Evolutionary conservation across 2,797 vertebrate genomes (phyloP).

Genomic region (Protonibea diacanthus): DNA sequence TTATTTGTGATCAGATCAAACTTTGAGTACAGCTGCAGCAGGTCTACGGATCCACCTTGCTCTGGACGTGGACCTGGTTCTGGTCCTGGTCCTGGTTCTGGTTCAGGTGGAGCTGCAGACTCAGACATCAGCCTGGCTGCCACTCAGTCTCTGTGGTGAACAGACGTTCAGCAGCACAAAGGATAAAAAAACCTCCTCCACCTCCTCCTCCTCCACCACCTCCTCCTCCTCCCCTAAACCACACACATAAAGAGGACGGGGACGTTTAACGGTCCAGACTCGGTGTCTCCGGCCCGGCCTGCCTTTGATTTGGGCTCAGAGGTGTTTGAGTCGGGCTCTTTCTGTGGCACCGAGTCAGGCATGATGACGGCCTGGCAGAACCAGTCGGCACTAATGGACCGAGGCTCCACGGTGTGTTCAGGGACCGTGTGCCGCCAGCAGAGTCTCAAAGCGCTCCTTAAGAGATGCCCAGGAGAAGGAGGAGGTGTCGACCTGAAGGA

Average conservation of each 20-base stretch:
- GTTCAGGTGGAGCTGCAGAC: conserved; percentile 90
- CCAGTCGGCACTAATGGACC: conserved; percentile 44
- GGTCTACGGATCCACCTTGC: conserved; percentile 24
- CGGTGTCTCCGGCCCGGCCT: conserved; percentile 86
- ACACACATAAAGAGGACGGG: conserved; percentile 80
- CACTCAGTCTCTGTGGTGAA: conserved; percentile 86
- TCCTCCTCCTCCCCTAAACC: conserved; percentile 26
- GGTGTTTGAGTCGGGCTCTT: conserved; percentile 36
- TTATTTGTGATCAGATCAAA: neutral
- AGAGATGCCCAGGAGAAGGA: conserved; percentile 92
- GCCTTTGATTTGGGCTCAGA: conserved; percentile 44
- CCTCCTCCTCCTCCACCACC: conserved; percentile 79
- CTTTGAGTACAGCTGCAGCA: too few species aligned
- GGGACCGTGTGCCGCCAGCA: conserved; percentile 86
- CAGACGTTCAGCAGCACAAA: conserved; percentile 76
- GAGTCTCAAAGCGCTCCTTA: conserved; percentile 87
- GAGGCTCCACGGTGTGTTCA: conserved; percentile 63
- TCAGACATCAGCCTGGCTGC: conserved; percentile 90
- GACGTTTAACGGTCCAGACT: conserved; percentile 58
- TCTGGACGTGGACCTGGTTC: too few species aligned
- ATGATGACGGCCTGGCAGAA: conserved; percentile 88
- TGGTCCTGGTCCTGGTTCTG: conserved; percentile 43
- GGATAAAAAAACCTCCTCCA: conserved; percentile 86
- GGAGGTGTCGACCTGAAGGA: conserved; percentile 86
- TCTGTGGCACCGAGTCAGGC: conserved; percentile 90